These are phyloP conservation scores for Pangasianodon hypophthalmus DNA, from an alignment of 2,113 vertebrate species.

Conservation along the genomic window DNA sequence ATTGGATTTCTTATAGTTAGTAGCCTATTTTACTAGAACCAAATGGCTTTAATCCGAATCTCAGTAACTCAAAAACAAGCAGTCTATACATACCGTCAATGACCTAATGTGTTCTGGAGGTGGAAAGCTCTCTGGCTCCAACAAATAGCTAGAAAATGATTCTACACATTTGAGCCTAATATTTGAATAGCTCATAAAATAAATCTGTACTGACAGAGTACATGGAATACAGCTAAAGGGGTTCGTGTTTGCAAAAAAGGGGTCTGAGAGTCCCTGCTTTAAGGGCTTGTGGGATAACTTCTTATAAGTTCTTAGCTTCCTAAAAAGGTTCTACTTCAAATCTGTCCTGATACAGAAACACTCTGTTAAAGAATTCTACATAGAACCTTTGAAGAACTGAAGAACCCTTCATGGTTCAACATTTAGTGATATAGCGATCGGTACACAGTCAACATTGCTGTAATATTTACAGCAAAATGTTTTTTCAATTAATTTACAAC, in stretches of 20 bases:
- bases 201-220: too few species aligned
- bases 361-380: neutral
- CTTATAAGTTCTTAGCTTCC: neutral
- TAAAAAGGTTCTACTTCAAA: neutral
- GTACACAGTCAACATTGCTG: neutral
- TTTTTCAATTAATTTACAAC: neutral
- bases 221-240: too few species aligned
- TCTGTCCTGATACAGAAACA: neutral
- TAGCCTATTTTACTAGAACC: too few species aligned
- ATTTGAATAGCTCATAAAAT: neutral
- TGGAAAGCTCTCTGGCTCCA: neutral
- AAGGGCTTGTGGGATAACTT: neutral
- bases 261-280: neutral
- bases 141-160: neutral
- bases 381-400: neutral
- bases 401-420: neutral
- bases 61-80: too few species aligned
- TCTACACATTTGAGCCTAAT: neutral
- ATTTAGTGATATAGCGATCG: too few species aligned
- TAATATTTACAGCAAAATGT: neutral
- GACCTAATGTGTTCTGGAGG: neutral
- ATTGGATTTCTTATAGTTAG: neutral
- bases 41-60: too few species aligned
- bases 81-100: neutral
- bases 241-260: too few species aligned